Evolutionary conservation across 1,140 invertebrate species (phyloP), one percentile per base, ranked within the genome.

Genomic region (Trichonephila inaurata): DNA sequence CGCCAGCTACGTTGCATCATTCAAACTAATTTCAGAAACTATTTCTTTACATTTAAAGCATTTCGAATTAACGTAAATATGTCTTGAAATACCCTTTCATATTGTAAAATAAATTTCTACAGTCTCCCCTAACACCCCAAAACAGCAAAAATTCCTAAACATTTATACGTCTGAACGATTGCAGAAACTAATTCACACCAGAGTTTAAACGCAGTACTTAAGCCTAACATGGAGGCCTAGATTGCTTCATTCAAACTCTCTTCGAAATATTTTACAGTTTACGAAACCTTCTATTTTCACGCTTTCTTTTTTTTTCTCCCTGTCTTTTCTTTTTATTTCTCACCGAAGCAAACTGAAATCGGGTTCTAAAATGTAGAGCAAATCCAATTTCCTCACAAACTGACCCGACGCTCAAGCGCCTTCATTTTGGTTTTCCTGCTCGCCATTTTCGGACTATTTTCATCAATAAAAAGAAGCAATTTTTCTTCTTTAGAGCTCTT

Each of bases 331-430:
- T 24, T 33, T 69, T 51, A 51, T 28, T 10, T 14, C 16, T 24
- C 58, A 21, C 14, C n/a, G 24, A 88, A 28, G 60, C 3, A 64
- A 64, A 40, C 86, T 28, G 8, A 88, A 88, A 12, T n/a, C 33
- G 33, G 61, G 60, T 89, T 69, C 64, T 12, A 77, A 72, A 72
- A 58, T 72, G 51, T 72, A 58, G 66, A 64, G 61, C 58, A 64
- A 88, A 88, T 88, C 86, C 86, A 88, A 88, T 88, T 88, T 88
- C 86, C 18, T 4, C 86, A n/a, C 33, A 64, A 7, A 64, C 28
- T 64, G 61, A 64, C 60, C 28, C 64, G n/a, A 33, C 88, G 44
- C 28, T 64, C 33, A 72, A 89, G 64, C 21, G 44, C 64, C 40
- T 51, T 77, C 88, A 51, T 72, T 89, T 40, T 64, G 33, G 60